These are phyloP conservation scores for Brachymystax lenok DNA, from an alignment of 2,797 vertebrate species.

Conservation along the genomic window DNA sequence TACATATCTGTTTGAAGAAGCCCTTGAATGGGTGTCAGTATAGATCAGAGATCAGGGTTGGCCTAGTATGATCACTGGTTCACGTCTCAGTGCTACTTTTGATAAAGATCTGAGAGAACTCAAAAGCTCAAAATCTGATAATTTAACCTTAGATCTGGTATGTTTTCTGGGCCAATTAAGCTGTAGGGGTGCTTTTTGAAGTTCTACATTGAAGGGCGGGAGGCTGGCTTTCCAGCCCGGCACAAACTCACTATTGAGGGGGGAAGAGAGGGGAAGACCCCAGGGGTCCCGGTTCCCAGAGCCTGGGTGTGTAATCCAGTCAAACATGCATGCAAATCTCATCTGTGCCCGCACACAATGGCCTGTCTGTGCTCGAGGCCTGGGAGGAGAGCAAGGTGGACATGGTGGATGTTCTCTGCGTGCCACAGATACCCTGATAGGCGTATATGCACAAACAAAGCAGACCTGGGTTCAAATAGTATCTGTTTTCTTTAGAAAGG, in stretches of 20 bases:
- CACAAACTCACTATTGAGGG: slow-evolving; percentile 40
- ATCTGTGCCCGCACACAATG: slow-evolving; percentile 79
- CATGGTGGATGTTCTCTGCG: background rate
- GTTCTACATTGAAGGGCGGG: slow-evolving; percentile 55
- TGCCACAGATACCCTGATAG: slow-evolving; percentile 7
- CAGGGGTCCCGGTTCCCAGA: slow-evolving; percentile 77
- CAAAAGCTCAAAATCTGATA: slow-evolving; percentile 38
- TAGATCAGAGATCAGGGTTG: slow-evolving; percentile 7
- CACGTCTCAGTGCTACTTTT: slow-evolving; percentile 24
- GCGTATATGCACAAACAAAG: background rate
- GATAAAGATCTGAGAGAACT: slow-evolving; percentile 18
- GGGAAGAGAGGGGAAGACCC: slow-evolving; percentile 41
- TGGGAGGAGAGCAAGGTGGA: slow-evolving; percentile 22
- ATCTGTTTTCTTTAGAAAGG: too few species aligned
- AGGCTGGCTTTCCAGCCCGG: slow-evolving; percentile 41
- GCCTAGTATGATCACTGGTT: slow-evolving; percentile 14
- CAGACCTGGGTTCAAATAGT: background rate
- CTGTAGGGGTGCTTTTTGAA: slow-evolving; percentile 65
- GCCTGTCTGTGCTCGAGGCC: slow-evolving; percentile 63
- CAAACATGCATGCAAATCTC: slow-evolving; percentile 84
- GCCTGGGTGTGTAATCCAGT: slow-evolving; percentile 78
- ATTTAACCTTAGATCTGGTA: slow-evolving; percentile 59
- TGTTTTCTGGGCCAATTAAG: slow-evolving; percentile 64
- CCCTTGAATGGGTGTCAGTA: slow-evolving; percentile 27
- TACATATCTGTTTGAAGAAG: too few species aligned